These are phyloP conservation scores for Cephus nigrinus DNA, from an alignment of 2,888 invertebrate species.

Conservation along the genomic window DNA sequence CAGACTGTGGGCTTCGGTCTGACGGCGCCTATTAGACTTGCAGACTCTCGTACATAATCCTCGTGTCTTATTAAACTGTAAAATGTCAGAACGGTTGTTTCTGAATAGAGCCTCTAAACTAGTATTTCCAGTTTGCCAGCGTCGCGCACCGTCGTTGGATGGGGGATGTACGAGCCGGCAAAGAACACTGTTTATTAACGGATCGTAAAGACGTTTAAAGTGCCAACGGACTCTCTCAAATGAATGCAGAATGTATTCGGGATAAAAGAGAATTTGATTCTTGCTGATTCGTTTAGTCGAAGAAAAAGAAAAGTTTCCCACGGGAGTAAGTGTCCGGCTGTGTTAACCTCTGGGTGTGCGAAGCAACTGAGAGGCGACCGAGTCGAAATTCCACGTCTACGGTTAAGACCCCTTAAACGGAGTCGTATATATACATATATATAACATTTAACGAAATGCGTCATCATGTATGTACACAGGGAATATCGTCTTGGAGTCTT, in stretches of 20 bases:
- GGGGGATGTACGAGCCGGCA: neutral
- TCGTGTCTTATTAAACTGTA: neutral
- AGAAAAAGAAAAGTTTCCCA: neutral
- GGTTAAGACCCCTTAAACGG: neutral
- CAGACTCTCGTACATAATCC: neutral
- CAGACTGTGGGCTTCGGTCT: neutral
- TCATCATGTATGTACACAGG: neutral
- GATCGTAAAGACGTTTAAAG: neutral
- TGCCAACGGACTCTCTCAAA: neutral
- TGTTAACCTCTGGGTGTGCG: neutral
- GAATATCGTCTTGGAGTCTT: neutral
- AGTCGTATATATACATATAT: neutral
- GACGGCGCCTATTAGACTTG: neutral
- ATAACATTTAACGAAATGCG: slow-evolving; percentile 17
- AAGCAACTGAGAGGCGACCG: neutral
- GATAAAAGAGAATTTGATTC: neutral
- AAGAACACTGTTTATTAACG: neutral
- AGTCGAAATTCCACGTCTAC: neutral
- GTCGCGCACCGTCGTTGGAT: neutral
- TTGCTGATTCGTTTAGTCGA: neutral
- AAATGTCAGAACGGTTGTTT: neutral
- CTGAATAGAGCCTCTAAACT: neutral
- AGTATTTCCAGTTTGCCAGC: neutral
- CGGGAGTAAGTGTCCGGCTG: neutral
- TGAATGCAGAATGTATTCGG: neutral